Conservation (phyloP, 2,888 invertebrate species). For the Stenotaenia linearis region DNA sequence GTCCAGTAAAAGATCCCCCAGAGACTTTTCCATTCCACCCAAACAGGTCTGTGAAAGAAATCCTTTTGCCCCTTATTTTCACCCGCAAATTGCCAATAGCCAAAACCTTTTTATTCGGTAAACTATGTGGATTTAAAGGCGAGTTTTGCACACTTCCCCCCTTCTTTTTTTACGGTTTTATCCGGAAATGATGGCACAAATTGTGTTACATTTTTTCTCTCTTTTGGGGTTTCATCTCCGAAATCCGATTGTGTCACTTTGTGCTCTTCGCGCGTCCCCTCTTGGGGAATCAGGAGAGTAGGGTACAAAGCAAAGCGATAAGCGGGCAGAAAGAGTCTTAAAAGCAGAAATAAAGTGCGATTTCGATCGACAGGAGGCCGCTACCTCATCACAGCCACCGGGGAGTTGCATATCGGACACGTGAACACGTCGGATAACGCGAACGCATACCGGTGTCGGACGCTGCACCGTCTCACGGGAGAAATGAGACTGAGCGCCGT, state of each 20-base stretch:
- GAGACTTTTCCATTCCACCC: not conserved
- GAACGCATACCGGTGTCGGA: constrained; percentile 73
- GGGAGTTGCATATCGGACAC: constrained; percentile 75
- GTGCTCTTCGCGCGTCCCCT: not conserved
- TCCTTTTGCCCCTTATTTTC: not conserved
- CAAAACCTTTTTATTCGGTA: not conserved
- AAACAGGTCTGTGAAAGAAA: not conserved
- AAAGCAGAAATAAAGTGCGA: constrained; percentile 1
- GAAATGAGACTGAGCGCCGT: constrained; percentile 66
- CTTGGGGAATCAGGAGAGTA: not conserved
- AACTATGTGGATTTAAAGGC: not conserved
- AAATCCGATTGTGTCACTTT: constrained; percentile 18
- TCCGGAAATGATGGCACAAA: constrained; percentile 18
- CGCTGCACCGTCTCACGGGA: constrained; percentile 72
- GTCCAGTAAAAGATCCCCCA: not conserved
- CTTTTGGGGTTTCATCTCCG: not conserved
- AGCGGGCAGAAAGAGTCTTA: not conserved
- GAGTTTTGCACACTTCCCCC: not conserved
- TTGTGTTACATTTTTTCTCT: not conserved
- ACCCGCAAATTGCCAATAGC: constrained; percentile 1
- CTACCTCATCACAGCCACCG: constrained; percentile 61
- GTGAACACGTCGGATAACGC: constrained; percentile 71
- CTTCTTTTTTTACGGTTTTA: not conserved
- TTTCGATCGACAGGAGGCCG: constrained; percentile 38
- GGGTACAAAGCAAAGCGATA: not conserved